Evolutionary conservation across 2,888 invertebrate species (phyloP).

Genomic region (Leptopilina drosophilae): DNA sequence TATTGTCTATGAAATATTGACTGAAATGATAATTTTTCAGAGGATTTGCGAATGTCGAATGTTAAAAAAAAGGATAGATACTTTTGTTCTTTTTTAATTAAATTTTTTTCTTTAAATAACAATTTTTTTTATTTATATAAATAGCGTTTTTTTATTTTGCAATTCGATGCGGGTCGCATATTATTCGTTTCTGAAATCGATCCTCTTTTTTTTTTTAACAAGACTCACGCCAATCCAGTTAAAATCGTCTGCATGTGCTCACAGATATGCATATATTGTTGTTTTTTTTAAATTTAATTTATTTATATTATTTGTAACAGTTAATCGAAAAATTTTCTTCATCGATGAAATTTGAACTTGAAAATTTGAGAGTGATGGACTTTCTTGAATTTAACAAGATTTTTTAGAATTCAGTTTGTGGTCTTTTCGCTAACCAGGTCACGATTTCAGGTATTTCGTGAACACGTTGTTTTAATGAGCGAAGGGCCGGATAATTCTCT

Average conservation of each 20-base stretch:
- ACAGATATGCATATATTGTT: conserved; percentile 35
- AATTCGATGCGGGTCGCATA: conserved; percentile 15
- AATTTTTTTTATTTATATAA: conserved; percentile 46
- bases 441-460: conserved; percentile 79
- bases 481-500: conserved; percentile 79
- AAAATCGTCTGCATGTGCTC: conserved; percentile 28
- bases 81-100: neutral
- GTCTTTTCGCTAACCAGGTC: conserved; percentile 79
- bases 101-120: conserved; percentile 1
- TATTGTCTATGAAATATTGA: conserved; percentile 30
- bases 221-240: conserved; percentile 16
- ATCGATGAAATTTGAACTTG: conserved; percentile 27
- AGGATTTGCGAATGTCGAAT: conserved; percentile 3
- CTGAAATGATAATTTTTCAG: conserved; percentile 16
- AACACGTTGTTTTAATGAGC: conserved; percentile 78
- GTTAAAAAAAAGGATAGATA: conserved; percentile 22
- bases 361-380: conserved; percentile 7
- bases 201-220: conserved; percentile 15
- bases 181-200: conserved; percentile 1
- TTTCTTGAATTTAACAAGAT: neutral
- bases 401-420: conserved; percentile 79
- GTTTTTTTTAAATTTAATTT: neutral
- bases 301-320: conserved; percentile 13
- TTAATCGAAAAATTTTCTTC: conserved; percentile 23
- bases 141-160: conserved; percentile 37